Conservation (phyloP, 2,113 vertebrate species). For the Steatornis caripensis region DNA sequence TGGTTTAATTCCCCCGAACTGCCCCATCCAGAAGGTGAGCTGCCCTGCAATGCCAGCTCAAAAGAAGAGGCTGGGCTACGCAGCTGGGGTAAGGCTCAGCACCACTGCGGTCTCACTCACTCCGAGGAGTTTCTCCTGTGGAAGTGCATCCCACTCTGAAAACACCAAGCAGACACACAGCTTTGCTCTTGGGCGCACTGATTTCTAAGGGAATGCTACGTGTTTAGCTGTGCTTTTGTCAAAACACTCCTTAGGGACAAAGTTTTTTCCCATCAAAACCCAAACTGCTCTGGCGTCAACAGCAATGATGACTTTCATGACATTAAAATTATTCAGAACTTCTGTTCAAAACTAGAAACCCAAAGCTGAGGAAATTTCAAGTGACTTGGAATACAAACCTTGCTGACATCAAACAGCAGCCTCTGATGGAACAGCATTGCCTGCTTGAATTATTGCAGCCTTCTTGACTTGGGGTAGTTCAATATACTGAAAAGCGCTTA, state of each 20-base stretch:
- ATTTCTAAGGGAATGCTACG: background rate
- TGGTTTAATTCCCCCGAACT: background rate
- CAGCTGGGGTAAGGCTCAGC: background rate
- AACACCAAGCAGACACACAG: background rate
- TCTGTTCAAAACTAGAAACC: background rate
- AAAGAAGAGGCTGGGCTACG: background rate
- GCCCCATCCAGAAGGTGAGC: background rate
- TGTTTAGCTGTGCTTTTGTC: background rate
- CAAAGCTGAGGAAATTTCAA: background rate
- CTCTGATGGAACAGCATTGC: background rate
- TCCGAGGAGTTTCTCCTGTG: background rate
- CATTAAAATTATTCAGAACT: background rate
- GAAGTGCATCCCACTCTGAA: background rate
- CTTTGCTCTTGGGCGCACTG: background rate
- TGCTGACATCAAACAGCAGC: conserved; percentile 10
- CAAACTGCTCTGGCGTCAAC: background rate
- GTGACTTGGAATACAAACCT: background rate
- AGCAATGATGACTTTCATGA: background rate
- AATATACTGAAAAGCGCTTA: conserved; percentile 25
- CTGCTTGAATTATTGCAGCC: conserved; percentile 23
- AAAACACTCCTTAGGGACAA: background rate
- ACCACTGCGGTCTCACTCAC: background rate
- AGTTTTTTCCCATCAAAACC: background rate
- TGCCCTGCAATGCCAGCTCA: background rate
- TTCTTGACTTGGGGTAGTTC: conserved; percentile 30